These are phyloP conservation scores for Aphelenchoides fujianensis DNA, from an alignment of 1,140 invertebrate genomes.

Conservation along the genomic window DNA sequence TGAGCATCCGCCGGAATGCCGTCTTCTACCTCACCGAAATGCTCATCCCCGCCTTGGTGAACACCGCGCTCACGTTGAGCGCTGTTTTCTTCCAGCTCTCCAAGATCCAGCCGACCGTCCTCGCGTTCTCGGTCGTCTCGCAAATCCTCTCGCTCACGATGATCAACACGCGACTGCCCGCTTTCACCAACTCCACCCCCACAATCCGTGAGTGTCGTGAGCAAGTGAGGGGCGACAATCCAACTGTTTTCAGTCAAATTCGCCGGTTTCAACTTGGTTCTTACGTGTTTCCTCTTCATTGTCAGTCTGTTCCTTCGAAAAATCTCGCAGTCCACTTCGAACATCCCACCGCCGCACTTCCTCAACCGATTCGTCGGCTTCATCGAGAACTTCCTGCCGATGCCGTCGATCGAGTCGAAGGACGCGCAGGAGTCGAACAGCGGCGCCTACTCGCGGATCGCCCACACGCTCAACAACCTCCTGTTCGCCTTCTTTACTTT, in stretches of 20 bases:
- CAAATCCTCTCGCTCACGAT: constrained; percentile 53
- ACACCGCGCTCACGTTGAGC: constrained; percentile 47
- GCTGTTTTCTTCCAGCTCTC: constrained; percentile 60
- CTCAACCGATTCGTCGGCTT: constrained; percentile 35
- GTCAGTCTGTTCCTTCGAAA: constrained; percentile 45
- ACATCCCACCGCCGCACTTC: constrained; percentile 58
- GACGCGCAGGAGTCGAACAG: constrained; percentile 13
- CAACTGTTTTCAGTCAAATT: constrained; percentile 53
- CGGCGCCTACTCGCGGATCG: constrained; percentile 35
- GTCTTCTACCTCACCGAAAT: constrained; percentile 61
- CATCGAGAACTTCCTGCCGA: constrained; percentile 37
- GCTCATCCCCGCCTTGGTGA: constrained; percentile 56
- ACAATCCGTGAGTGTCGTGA: constrained; percentile 51
- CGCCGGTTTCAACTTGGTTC: constrained; percentile 54
- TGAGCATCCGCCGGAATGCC: constrained; percentile 54
- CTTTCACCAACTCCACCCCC: constrained; percentile 54
- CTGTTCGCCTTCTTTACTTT: constrained; percentile 40
- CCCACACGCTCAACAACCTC: constrained; percentile 47
- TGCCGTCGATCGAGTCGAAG: constrained; percentile 25
- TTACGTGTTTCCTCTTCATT: constrained; percentile 54
- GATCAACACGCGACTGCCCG: constrained; percentile 54
- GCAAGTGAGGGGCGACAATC: background rate
- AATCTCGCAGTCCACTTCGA: constrained; percentile 45
- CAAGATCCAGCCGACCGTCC: constrained; percentile 46
- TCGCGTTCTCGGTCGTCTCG: constrained; percentile 53